Evolutionary conservation across 2,888 invertebrate genomes (phyloP).

Genomic region (Parasteatoda lunata): DNA sequence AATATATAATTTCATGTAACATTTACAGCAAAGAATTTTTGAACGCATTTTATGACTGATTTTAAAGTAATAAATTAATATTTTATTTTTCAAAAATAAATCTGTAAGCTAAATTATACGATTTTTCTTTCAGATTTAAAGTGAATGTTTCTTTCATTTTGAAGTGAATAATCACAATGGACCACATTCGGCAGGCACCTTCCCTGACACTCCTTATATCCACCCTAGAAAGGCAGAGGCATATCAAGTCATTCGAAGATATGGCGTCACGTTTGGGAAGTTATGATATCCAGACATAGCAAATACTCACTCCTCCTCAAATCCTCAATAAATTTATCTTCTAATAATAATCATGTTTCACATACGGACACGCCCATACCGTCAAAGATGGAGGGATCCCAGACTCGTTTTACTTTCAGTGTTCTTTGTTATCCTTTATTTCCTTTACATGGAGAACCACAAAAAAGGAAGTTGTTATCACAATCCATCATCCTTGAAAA

Average conservation of each 20-base stretch:
- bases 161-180: conserved; percentile 4
- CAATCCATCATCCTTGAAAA: not conserved
- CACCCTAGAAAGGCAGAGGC: not conserved
- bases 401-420: conserved; percentile 49
- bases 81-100: not conserved
- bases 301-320: not conserved
- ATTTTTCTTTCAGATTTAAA: no score
- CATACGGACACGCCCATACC: conserved; percentile 11
- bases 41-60: not conserved
- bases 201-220: not conserved
- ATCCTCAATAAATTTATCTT: not conserved
- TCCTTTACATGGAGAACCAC: conserved; percentile 16
- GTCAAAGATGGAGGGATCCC: conserved; percentile 60
- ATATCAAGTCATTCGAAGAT: conserved; percentile 25
- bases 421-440: conserved; percentile 51
- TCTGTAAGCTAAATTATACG: no score
- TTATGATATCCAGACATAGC: conserved; percentile 56
- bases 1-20: no score
- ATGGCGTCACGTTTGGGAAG: conserved; percentile 22
- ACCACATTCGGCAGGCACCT: not conserved
- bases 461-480: conserved; percentile 8
- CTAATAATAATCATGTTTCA: conserved; percentile 4
- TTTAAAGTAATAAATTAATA: not conserved
- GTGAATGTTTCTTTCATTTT: no score
- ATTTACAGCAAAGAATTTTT: not conserved